These are phyloP conservation scores for Stegodyphus dumicola DNA, from an alignment of 1,140 invertebrate species.

Conservation along the genomic window DNA sequence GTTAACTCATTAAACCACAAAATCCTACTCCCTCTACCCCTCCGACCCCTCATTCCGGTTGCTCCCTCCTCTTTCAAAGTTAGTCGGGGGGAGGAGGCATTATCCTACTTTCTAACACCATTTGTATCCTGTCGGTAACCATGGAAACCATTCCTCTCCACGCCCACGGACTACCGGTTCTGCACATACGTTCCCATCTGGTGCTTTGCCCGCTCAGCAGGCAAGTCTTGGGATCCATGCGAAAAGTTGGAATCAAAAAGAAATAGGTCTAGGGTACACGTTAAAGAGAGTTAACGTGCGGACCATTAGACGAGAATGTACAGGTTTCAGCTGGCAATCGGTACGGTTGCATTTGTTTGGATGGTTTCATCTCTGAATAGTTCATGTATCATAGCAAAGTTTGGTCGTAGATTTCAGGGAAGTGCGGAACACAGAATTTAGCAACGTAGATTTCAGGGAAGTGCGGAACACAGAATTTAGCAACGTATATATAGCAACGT, in stretches of 20 bases:
- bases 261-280: neutral
- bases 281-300: neutral
- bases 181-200: slow-evolving; percentile 39
- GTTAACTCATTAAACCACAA: slow-evolving; percentile 59
- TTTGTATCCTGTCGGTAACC: slow-evolving; percentile 59
- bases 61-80: slow-evolving; percentile 17
- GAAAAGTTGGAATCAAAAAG: neutral
- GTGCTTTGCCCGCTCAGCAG: neutral
- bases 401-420: too few relatives aligned
- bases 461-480: too few relatives aligned
- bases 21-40: slow-evolving; percentile 22
- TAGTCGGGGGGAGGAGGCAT: slow-evolving; percentile 24
- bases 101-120: slow-evolving; percentile 59
- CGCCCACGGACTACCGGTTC: slow-evolving; percentile 41
- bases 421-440: too few relatives aligned
- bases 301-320: too few relatives aligned
- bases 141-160: slow-evolving; percentile 45
- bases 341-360: too few relatives aligned
- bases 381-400: too few relatives aligned
- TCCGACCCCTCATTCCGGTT: slow-evolving; percentile 4
- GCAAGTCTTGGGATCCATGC: neutral
- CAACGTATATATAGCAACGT: too few relatives aligned
- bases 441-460: too few relatives aligned
- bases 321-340: too few relatives aligned
- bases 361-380: too few relatives aligned